Evolutionary conservation across 2,888 invertebrate species (phyloP), one percentile per base, ranked within the genome.

Genomic region (Cheilosia vulpina): DNA sequence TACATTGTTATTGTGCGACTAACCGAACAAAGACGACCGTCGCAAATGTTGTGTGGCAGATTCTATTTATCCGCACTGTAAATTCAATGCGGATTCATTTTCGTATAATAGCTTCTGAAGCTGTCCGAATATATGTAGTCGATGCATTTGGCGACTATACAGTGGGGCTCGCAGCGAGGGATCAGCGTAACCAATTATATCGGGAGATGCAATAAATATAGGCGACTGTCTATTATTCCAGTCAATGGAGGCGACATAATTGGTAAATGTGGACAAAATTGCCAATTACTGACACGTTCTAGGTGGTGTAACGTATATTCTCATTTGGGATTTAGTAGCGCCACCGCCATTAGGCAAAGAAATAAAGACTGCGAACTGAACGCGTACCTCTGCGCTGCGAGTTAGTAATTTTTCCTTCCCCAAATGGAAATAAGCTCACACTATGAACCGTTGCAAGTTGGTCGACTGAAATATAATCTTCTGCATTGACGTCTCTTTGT

Each of bases 51-150:
- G 19, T 52, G 31, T 34, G 43, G 34, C 45, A 31, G 34, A 41
- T 53, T 45, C 45, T 55, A 17, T 72, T 66, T 60, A 73, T 78
- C 78, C 57, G 65, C 83, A 63, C 53, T 72, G 75, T 79, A 75
- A 71, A 71, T 79, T 69, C 69, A 75, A 84, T 84, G 84, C 79
- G 55, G 71, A 79, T 79, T 79, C 79, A 55, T 84, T 75, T 79
- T 73, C 68, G 19, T 34, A 72, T 66, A 78, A 72, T 72, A 31
- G 57, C 73, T 69, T 69, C 38, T 65, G 58, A 57, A 69, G 58
- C 47, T 79, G 52, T 75, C 31, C 68, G 45, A 21, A 63, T 45
- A 60, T 38, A 57, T n/a, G 31, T 31, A 50, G 68, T 47, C 52
- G 31, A 38, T 13, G 11, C 38, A 45, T 71, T 53, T 38, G n/a